Conservation (phyloP, 53 echinoderm and acorn worm genomes). For the Patiria pectinifera region DNA sequence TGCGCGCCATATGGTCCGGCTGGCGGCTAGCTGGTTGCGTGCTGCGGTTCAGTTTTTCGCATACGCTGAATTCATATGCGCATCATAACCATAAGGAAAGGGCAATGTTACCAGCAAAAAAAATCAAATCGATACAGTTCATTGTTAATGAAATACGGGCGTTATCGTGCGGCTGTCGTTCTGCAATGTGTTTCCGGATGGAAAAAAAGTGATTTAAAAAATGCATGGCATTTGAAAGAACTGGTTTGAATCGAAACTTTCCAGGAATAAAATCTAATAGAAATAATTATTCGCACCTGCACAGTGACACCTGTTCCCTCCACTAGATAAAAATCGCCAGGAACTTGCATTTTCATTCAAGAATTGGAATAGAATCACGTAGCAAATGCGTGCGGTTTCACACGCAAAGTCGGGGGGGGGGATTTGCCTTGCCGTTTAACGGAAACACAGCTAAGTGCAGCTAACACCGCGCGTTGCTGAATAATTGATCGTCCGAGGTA, state of each 20-base stretch:
- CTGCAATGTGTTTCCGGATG: not conserved
- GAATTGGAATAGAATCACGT: not conserved
- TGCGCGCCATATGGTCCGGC: conserved; percentile 15
- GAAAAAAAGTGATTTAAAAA: not conserved
- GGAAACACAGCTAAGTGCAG: not conserved
- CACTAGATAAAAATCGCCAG: not conserved
- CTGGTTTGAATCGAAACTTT: not conserved
- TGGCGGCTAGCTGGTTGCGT: not conserved
- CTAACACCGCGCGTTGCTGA: not conserved
- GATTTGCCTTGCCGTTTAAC: not conserved
- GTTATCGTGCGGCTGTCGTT: not conserved
- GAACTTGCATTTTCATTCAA: not conserved
- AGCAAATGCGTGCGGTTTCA: no score
- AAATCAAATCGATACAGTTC: not conserved
- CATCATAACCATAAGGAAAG: not conserved
- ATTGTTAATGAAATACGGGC: not conserved
- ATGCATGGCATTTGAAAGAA: not conserved
- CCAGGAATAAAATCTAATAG: not conserved
- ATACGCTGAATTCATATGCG: not conserved
- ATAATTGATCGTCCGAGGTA: not conserved
- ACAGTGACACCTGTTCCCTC: not conserved
- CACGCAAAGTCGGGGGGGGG: not conserved
- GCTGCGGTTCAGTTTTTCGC: not conserved
- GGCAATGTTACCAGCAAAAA: not conserved
- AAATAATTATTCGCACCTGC: not conserved